Evolutionary conservation across 2,888 invertebrate species (phyloP).

Genomic region (Bedellia somnulentella): DNA sequence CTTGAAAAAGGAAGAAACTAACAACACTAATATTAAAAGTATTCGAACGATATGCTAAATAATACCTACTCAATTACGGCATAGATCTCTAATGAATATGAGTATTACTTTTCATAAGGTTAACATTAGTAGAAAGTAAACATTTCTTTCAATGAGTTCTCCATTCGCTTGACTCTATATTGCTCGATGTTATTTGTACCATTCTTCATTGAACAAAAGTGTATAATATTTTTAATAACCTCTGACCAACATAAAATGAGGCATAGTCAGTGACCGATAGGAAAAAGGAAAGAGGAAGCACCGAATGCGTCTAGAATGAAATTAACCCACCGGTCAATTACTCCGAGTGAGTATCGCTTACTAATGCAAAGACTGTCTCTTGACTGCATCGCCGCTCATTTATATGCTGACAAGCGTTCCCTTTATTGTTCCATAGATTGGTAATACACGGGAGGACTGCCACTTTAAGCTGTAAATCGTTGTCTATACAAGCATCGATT

Average conservation of each 20-base stretch:
- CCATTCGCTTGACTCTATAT: too few relatives aligned
- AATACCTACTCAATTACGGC: too few relatives aligned
- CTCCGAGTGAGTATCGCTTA: constrained; percentile 45
- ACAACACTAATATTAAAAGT: too few relatives aligned
- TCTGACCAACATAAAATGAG: not conserved
- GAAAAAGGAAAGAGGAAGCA: constrained; percentile 61
- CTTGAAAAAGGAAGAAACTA: too few relatives aligned
- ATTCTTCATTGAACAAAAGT: too few relatives aligned
- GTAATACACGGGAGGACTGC: constrained; percentile 59
- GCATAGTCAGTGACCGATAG: constrained; percentile 42
- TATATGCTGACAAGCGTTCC: constrained; percentile 41
- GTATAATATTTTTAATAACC: too few relatives aligned
- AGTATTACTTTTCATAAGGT: too few relatives aligned
- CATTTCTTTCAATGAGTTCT: too few relatives aligned
- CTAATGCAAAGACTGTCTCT: constrained; percentile 46
- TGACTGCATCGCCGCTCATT: constrained; percentile 52
- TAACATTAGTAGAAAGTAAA: too few relatives aligned
- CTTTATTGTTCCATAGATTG: constrained; percentile 59
- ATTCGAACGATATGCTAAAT: too few relatives aligned
- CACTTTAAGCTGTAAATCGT: constrained; percentile 58
- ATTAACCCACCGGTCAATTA: constrained; percentile 58
- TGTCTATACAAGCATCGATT: constrained; percentile 56
- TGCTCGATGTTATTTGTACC: too few relatives aligned
- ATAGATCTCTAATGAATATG: too few relatives aligned
- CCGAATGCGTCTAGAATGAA: constrained; percentile 53